A percentile compares a stretch with the other conserved stretches of the same genome.
phyloP scores from a whole-genome alignment of 1,140 invertebrate species.

The Bactericera cockerelli region DNA sequence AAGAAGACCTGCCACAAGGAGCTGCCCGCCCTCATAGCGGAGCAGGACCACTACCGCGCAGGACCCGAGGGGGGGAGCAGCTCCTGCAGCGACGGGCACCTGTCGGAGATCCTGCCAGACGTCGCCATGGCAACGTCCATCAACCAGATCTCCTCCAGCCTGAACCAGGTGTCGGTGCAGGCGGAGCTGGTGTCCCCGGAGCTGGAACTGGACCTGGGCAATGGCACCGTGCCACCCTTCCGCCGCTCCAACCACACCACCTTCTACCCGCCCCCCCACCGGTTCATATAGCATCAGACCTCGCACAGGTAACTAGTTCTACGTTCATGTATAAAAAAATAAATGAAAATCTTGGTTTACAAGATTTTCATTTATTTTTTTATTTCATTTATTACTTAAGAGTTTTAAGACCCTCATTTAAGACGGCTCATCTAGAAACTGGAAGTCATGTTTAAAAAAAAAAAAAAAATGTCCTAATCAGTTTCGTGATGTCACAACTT shows the following conservation, averaged over 20 bases:
- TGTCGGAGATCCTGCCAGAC: constrained; percentile 13
- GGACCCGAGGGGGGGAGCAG: background rate
- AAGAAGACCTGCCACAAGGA: background rate
- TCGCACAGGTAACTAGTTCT: constrained; percentile 1
- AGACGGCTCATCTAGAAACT: no score
- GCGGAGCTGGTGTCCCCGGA: background rate
- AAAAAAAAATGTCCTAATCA: no score
- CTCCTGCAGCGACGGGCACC: constrained; percentile 13
- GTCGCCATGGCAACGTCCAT: constrained; percentile 13
- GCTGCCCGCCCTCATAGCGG: constrained; percentile 6
- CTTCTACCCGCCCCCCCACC: constrained; percentile 4
- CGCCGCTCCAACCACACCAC: constrained; percentile 5
- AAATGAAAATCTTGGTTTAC: no score
- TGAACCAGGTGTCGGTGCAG: background rate
- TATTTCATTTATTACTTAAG: no score
- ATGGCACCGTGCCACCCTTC: constrained; percentile 10
- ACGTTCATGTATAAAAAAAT: no score
- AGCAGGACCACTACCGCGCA: background rate
- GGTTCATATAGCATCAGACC: constrained; percentile 27
- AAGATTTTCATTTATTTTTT: background rate
- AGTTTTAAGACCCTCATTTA: no score
- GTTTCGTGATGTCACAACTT: no score
- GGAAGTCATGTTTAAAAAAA: no score
- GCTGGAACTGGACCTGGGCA: constrained; percentile 8
- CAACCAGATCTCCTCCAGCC: background rate